These are phyloP conservation scores for Nephrotoma guestfalica DNA, from an alignment of 2,888 invertebrate species.

Conservation along the genomic window DNA sequence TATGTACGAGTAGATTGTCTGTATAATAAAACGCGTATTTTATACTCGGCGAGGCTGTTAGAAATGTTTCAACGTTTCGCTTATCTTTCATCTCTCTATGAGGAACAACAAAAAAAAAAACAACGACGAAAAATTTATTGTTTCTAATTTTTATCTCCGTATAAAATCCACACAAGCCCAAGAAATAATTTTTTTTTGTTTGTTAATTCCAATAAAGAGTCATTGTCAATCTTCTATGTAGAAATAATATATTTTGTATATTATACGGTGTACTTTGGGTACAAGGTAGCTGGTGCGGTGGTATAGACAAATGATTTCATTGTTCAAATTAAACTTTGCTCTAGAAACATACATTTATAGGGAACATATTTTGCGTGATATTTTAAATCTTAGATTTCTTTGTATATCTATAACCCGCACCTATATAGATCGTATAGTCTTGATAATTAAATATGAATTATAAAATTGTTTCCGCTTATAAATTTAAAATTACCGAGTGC, in stretches of 20 bases:
- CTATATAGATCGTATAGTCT: no score
- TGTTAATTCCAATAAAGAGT: neutral
- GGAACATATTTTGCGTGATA: neutral
- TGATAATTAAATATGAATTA: no score
- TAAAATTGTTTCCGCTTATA: no score
- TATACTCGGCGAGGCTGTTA: neutral
- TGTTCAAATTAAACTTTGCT: neutral
- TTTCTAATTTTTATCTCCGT: neutral
- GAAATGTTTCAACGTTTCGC: neutral
- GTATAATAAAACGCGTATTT: neutral
- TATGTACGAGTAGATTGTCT: neutral
- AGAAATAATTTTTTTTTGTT: neutral
- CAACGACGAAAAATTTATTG: neutral
- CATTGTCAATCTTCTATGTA: neutral
- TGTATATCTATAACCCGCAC: no score
- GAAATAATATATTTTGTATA: neutral
- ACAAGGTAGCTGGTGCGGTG: neutral
- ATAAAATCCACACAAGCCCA: neutral
- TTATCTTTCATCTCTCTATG: neutral
- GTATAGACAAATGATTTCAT: neutral
- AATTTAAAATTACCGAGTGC: no score
- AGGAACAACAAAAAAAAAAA: neutral
- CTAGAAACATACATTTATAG: neutral
- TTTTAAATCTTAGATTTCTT: no score
- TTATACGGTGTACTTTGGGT: neutral